A percentile compares a stretch with the other conserved stretches of the same genome.
Evolutionary conservation across 92 coral and sea anemone genomes (phyloP).

Genomic region (Blastomussa wellsi): DNA sequence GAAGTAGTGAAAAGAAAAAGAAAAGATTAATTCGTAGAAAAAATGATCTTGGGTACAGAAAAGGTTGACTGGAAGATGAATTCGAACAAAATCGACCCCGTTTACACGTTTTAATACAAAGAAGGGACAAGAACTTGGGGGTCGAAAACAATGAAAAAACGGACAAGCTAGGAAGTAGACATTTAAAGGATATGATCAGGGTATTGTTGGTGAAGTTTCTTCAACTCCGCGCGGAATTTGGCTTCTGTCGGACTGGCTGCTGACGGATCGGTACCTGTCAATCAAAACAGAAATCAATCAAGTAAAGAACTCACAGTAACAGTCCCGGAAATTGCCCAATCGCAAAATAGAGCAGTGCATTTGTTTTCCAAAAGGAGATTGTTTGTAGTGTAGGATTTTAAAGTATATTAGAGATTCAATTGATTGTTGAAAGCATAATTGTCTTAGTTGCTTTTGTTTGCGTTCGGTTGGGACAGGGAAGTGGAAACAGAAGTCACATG

Average conservation of each 20-base stretch:
- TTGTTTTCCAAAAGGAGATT: background rate
- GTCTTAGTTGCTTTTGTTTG: no score
- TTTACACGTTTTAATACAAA: no score
- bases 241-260: slow-evolving; percentile 84
- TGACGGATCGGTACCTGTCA: slow-evolving; percentile 37
- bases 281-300: background rate
- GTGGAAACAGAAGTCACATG: no score
- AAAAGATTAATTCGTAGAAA: background rate
- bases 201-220: slow-evolving; percentile 89
- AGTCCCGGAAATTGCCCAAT: background rate
- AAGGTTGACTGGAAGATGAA: background rate
- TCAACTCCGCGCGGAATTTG: slow-evolving; percentile 90
- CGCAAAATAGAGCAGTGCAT: background rate
- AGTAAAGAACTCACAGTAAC: background rate
- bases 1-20: background rate
- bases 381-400: no score
- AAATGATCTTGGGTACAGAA: background rate
- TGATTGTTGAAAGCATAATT: background rate
- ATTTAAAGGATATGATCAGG: slow-evolving; percentile 96
- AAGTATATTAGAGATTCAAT: background rate
- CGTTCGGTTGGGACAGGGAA: no score
- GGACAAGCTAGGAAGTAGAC: background rate
- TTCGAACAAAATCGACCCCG: no score
- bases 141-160: no score
- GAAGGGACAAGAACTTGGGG: no score